Conservation (phyloP, 2,797 vertebrate species). For the Acanthurus tractus region DNA sequence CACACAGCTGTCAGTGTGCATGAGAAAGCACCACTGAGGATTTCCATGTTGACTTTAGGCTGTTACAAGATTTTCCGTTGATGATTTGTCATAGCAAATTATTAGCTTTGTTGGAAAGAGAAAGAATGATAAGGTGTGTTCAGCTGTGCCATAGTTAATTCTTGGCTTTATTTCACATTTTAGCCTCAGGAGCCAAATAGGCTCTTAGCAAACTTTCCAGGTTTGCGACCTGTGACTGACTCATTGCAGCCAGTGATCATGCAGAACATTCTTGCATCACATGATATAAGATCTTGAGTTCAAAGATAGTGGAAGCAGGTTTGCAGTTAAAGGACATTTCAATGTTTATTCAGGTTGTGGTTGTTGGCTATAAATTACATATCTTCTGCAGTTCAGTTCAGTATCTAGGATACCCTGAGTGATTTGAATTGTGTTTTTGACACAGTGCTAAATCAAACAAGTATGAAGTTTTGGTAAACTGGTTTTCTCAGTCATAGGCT, state of each 20-base stretch:
- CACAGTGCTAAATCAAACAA: too few species aligned
- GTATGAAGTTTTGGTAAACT: too few species aligned
- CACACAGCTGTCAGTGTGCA: conserved; percentile 3
- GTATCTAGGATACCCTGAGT: not conserved
- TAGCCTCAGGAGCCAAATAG: not conserved
- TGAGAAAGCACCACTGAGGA: not conserved
- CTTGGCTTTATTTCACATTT: not conserved
- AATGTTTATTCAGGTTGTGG: not conserved
- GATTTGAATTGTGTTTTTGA: too few species aligned
- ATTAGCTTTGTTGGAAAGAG: not conserved
- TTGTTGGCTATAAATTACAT: not conserved
- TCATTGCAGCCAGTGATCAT: not conserved
- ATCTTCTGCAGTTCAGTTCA: not conserved
- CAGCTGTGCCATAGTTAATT: not conserved
- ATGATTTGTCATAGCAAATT: conserved; percentile 13
- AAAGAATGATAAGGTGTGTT: not conserved
- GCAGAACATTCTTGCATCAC: not conserved
- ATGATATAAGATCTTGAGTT: conserved; percentile 6
- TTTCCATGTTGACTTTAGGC: conserved; percentile 27
- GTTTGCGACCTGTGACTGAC: not conserved
- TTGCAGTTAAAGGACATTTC: not conserved
- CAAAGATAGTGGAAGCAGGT: not conserved
- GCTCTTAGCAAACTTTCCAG: not conserved
- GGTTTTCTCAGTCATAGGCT: too few species aligned
- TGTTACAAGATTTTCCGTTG: conserved; percentile 24